Conservation (phyloP, 2,113 vertebrate species). For the Sialia sialis region DNA sequence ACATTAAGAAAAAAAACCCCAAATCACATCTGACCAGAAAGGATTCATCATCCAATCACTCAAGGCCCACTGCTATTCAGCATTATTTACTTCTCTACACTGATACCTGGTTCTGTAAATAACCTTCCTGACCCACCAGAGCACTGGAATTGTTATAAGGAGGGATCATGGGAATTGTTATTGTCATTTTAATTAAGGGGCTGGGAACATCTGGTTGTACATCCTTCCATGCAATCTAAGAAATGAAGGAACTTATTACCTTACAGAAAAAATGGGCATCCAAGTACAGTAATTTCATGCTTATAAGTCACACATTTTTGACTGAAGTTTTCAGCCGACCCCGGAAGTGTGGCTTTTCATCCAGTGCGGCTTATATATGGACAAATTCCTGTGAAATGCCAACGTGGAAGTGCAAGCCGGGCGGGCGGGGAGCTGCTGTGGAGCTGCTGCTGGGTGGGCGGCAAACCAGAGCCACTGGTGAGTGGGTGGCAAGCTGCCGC, state of each 20-base stretch:
- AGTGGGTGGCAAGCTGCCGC: too few relatives aligned
- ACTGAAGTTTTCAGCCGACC: too few relatives aligned
- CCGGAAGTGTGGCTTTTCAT: too few relatives aligned
- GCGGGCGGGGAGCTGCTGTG: too few relatives aligned
- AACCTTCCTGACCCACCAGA: not conserved
- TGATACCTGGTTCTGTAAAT: not conserved
- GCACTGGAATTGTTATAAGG: not conserved
- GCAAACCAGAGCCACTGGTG: too few relatives aligned
- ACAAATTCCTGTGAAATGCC: too few relatives aligned
- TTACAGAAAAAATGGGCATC: not conserved
- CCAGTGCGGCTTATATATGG: too few relatives aligned
- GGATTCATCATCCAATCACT: not conserved
- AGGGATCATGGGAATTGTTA: not conserved
- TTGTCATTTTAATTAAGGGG: not conserved
- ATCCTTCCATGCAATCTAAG: not conserved
- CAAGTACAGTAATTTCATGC: too few relatives aligned
- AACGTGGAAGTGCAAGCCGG: too few relatives aligned
- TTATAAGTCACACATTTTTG: too few relatives aligned
- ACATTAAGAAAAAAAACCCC: not conserved
- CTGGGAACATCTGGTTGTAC: not conserved
- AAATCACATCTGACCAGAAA: not conserved
- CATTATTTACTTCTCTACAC: not conserved
- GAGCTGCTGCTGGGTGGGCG: too few relatives aligned
- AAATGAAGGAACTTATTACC: not conserved
- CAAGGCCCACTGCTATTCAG: not conserved